Evolutionary conservation across 2,113 vertebrate genomes (phyloP).

Genomic region (Eulemur rufifrons): DNA sequence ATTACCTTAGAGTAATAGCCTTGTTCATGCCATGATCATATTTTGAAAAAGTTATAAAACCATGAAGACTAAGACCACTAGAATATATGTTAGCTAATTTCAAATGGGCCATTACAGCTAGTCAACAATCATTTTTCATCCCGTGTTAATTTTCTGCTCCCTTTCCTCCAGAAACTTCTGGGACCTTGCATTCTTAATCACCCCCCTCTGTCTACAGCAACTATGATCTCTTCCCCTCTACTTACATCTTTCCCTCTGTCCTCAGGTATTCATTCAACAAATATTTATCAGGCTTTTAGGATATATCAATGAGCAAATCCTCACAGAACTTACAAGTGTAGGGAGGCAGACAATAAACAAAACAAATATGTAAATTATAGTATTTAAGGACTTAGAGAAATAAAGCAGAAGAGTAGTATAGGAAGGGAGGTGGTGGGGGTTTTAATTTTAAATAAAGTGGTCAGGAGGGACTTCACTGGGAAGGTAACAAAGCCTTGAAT

Average conservation of each 20-base stretch:
- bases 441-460: neutral
- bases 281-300: neutral
- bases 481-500: neutral
- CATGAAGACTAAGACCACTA: neutral
- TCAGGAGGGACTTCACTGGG: neutral
- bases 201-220: neutral
- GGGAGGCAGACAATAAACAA: neutral
- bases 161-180: neutral
- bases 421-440: neutral
- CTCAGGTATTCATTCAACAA: neutral
- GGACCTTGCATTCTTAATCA: neutral
- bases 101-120: neutral
- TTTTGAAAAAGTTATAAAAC: conserved; percentile 32
- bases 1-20: neutral
- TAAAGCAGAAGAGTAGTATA: neutral
- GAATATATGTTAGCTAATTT: neutral
- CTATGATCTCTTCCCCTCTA: neutral
- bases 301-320: neutral
- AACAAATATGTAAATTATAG: neutral
- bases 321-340: neutral
- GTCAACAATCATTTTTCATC: conserved; percentile 1
- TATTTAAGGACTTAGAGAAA: neutral
- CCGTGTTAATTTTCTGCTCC: neutral
- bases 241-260: neutral
- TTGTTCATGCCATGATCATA: neutral